Percentiles rank a stretch among this genome's conserved stretches.
These are phyloP conservation scores for Platycheirus albimanus DNA, from an alignment of 2,888 invertebrate genomes.

Conservation along the genomic window DNA sequence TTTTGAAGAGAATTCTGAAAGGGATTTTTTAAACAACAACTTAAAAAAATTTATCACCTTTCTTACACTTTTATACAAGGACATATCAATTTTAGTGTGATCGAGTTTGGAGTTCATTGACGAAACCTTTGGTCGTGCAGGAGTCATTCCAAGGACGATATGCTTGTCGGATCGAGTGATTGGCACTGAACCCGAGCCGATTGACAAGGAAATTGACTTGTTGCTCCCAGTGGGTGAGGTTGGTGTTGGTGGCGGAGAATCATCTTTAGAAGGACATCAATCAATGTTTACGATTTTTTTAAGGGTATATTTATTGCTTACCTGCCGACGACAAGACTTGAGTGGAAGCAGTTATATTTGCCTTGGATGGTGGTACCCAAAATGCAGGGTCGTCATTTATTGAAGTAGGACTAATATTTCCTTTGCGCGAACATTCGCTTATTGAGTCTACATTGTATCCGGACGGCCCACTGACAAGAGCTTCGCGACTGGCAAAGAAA, in stretches of 20 bases:
- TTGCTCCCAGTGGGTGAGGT: slow-evolving; percentile 83
- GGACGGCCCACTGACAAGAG: slow-evolving; percentile 80
- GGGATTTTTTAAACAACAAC: no score
- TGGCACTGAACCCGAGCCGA: slow-evolving; percentile 81
- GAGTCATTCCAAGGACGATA: slow-evolving; percentile 84
- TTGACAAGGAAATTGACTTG: slow-evolving; percentile 82
- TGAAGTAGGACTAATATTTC: slow-evolving; percentile 81
- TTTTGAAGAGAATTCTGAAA: slow-evolving; percentile 80
- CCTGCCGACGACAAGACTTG: slow-evolving; percentile 74
- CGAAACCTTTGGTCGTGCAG: slow-evolving; percentile 83
- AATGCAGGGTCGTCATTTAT: slow-evolving; percentile 83
- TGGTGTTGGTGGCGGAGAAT: slow-evolving; percentile 83
- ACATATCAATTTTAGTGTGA: slow-evolving; percentile 85
- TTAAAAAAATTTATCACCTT: no score
- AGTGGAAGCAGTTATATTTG: slow-evolving; percentile 64
- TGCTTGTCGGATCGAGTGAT: slow-evolving; percentile 84
- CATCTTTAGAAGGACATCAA: slow-evolving; percentile 76
- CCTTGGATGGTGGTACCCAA: slow-evolving; percentile 82
- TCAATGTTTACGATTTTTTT: background rate
- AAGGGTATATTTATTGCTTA: slow-evolving; percentile 38
- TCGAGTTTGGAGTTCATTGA: slow-evolving; percentile 87
- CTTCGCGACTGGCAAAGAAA: slow-evolving; percentile 83
- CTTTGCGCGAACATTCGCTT: slow-evolving; percentile 81
- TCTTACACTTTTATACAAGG: slow-evolving; percentile 84
- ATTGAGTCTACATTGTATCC: slow-evolving; percentile 82